Percentiles rank a stretch among this genome's conserved stretches.
Evolutionary conservation across 1,140 invertebrate genomes (phyloP).

Genomic region (Pogonognathellus flavescens): DNA sequence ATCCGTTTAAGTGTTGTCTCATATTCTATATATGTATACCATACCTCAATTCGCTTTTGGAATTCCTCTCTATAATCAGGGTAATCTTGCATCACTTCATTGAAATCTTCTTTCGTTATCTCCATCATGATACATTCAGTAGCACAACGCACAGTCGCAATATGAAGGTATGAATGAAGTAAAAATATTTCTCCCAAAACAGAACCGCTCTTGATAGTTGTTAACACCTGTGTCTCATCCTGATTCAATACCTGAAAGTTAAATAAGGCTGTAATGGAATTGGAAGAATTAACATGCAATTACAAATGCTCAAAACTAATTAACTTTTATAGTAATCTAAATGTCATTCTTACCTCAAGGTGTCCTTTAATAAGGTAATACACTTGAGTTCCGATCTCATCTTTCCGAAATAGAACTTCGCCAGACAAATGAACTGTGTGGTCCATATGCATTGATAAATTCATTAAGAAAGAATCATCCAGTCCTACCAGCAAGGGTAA

Average conservation of each 20-base stretch:
- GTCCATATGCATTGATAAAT: constrained; percentile 56
- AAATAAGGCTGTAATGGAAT: too few species aligned
- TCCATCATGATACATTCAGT: constrained; percentile 63
- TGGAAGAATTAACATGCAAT: too few species aligned
- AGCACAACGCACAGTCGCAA: constrained; percentile 61
- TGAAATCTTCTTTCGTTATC: constrained; percentile 54
- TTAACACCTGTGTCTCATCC: constrained; percentile 56
- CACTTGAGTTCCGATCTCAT: constrained; percentile 59
- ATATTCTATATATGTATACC: too few species aligned
- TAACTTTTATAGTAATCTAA: too few species aligned
- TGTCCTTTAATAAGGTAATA: constrained; percentile 63
- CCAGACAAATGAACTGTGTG: constrained; percentile 61
- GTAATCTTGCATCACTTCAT: constrained; percentile 55
- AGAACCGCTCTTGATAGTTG: constrained; percentile 63
- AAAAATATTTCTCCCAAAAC: constrained; percentile 64
- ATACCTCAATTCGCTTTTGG: constrained; percentile 57
- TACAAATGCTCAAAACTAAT: too few species aligned
- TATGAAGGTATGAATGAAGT: constrained; percentile 62
- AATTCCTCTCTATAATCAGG: constrained; percentile 56
- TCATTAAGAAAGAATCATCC: constrained; percentile 64
- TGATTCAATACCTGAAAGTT: constrained; percentile 56
- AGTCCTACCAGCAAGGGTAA: constrained; percentile 5
- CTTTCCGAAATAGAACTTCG: constrained; percentile 61
- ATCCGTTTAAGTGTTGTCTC: too few species aligned
- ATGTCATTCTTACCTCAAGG: constrained; percentile 56